Base-by-base conservation (phyloP, 2,888 invertebrate species). In the Temnothorax rugatulus region DNA sequence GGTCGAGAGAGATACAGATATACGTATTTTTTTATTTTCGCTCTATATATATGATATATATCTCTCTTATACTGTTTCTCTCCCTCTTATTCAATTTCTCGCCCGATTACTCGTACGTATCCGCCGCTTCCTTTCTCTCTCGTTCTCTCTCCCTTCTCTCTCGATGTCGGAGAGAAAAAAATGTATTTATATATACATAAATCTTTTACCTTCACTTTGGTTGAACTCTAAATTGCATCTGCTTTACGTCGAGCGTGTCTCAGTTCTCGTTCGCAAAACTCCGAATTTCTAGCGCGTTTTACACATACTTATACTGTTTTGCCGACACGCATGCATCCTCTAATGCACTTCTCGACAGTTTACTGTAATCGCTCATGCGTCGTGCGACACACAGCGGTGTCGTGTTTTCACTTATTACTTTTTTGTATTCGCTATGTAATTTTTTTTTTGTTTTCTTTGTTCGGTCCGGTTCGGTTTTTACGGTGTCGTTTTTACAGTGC, bases 401-500 rank as follows among this genome's bases (percentile, higher is more conserved):
- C 66, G 21, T 25, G 8, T 29, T 61, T 47, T 61, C 44, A 44
- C n/a, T 61, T 74, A 34, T 59, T 59, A 50, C 64, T 5, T 7
- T 74, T 59, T 71, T 11, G 38, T 57, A 47, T 68, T 47, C 44
- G 64, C 15, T 66, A 82, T 47, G 5, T 34, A 29, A 29, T 76
- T 74, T 54, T 75, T 59, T 57, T 54, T 76, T 57, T 52, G 74
- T 63, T 84, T 74, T 54, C 52, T 79, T 54, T 57, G 64, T 66
- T 47, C 61, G 59, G 83, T 88, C 87, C 44, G 61, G 83, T 90
- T 47, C 38, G 57, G 21, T 73, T 81, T 79, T 34, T 29, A 29
- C 29, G 79, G 25, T 88, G 89, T 87, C 76, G 87, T 76, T 61
- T 38, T 29, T 84, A 89, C 79, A 47, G 71, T 44, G 79, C 71